A percentile compares a stretch with the other conserved stretches of the same genome.
Conservation (phyloP, 2,797 vertebrate genomes). For the Prunella strophiata region DNA sequence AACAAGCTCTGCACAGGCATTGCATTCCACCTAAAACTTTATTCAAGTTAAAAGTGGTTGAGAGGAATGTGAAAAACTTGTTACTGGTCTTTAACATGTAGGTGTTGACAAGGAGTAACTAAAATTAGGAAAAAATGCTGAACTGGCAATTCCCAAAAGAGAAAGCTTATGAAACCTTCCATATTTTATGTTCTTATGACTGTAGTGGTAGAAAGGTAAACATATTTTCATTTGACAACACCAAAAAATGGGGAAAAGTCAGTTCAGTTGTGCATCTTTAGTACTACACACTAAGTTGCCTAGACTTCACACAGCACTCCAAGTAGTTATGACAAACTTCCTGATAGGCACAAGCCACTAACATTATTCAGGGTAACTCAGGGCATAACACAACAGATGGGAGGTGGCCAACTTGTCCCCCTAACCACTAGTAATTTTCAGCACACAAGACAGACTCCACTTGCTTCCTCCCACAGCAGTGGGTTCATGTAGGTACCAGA, state of each 20-base stretch:
- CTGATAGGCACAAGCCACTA: not conserved
- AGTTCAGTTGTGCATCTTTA: not conserved
- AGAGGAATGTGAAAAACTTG: not conserved
- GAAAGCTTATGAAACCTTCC: not conserved
- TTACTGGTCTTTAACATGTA: not conserved
- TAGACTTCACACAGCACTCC: not conserved
- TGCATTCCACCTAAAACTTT: not conserved
- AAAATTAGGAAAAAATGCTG: not conserved
- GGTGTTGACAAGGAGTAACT: not conserved
- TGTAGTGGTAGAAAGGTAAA: not conserved
- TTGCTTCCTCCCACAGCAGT: not conserved
- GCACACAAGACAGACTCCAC: not conserved
- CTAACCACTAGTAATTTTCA: not conserved
- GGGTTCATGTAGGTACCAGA: not conserved
- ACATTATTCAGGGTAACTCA: not conserved
- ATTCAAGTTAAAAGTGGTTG: not conserved
- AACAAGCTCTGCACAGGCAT: not conserved
- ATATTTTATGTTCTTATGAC: not conserved
- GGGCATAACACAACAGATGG: not conserved
- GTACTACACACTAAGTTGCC: not conserved
- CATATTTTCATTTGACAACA: not conserved
- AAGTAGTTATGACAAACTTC: not conserved
- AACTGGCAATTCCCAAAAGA: not conserved
- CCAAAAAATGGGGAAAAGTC: rapidly evolving
- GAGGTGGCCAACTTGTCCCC: not conserved